Conservation (phyloP, 2,797 vertebrate genomes). For the Pipistrellus kuhlii region DNA sequence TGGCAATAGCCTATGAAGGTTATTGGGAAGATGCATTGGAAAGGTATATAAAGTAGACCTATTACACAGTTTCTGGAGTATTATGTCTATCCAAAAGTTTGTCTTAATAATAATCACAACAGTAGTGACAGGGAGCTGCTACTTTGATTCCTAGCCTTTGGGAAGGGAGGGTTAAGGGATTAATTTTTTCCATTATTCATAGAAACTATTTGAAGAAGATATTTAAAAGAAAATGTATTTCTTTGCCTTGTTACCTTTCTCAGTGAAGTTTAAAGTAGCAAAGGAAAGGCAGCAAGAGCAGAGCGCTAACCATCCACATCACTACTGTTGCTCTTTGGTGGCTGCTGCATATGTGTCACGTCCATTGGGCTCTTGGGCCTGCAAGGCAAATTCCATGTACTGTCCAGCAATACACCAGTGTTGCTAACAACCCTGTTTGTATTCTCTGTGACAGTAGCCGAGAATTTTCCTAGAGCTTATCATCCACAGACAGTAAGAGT, state of each 20-base stretch:
- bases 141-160: not conserved
- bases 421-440: slow-evolving; percentile 43
- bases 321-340: not conserved
- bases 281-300: not conserved
- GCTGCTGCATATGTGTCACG: not conserved
- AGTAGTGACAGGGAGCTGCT: not conserved
- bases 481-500: not conserved
- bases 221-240: not conserved
- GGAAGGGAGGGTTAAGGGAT: not conserved
- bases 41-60: not conserved
- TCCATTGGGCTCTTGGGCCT: not conserved
- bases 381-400: slow-evolving; percentile 34
- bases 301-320: not conserved
- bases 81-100: not conserved
- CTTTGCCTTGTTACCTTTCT: not conserved
- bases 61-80: not conserved
- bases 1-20: not conserved
- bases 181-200: not conserved
- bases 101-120: not conserved
- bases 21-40: not conserved
- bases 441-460: slow-evolving; percentile 48
- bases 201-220: not conserved
- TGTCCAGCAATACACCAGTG: not conserved
- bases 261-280: slow-evolving; percentile 20
- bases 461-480: slow-evolving; percentile 24